Percentiles rank a stretch among this genome's conserved stretches.
Evolutionary conservation across 1,140 invertebrate species (phyloP).

Genomic region (Zaprionus tsacasi): DNA sequence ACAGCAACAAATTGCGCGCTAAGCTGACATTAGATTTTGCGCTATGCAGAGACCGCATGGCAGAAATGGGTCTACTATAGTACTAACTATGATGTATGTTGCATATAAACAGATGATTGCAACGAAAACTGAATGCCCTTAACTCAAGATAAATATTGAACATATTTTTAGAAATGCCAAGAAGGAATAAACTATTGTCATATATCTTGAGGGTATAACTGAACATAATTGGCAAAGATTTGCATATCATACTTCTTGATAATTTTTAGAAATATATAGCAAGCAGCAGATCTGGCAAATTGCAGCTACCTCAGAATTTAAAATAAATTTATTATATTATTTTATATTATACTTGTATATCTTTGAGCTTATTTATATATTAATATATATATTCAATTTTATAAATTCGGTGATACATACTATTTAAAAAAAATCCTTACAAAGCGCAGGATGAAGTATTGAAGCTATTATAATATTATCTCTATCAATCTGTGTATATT

Average conservation of each 20-base stretch:
- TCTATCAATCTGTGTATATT: too few species aligned
- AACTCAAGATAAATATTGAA: neutral
- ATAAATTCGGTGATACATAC: too few species aligned
- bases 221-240: neutral
- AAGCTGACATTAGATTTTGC: constrained; percentile 77
- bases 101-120: constrained; percentile 32
- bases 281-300: too few species aligned
- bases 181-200: neutral
- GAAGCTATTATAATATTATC: too few species aligned
- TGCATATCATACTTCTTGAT: neutral
- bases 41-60: constrained; percentile 55
- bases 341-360: too few species aligned
- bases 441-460: too few species aligned
- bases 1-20: constrained; percentile 78
- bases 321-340: too few species aligned
- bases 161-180: neutral
- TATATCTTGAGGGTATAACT: neutral
- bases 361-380: too few species aligned
- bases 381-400: too few species aligned
- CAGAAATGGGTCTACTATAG: constrained; percentile 44
- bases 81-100: constrained; percentile 29
- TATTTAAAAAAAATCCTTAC: too few species aligned
- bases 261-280: too few species aligned
- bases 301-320: too few species aligned
- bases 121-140: constrained; percentile 34